Percentiles rank a stretch among this genome's conserved stretches.
Conservation (phyloP, 1,140 invertebrate species). For the Brachionus manjavacas region DNA sequence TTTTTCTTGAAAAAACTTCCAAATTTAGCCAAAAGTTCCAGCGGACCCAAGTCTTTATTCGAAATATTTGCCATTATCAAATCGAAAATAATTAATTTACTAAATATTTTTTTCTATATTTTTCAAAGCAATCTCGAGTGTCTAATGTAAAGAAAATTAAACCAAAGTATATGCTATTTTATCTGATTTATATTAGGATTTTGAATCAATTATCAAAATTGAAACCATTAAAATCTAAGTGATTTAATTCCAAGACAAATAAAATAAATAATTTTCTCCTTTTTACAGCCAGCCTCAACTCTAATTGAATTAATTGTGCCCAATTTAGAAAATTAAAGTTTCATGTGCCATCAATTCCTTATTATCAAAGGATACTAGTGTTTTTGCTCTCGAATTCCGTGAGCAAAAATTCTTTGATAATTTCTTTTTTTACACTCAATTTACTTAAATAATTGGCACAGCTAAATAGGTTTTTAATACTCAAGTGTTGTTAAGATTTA, state of each 20-base stretch:
- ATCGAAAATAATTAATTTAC: neutral
- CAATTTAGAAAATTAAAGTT: neutral
- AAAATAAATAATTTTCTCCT: neutral
- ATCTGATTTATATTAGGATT: constrained; percentile 9
- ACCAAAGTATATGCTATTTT: neutral
- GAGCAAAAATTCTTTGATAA: neutral
- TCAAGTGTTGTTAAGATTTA: neutral
- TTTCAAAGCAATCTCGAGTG: neutral
- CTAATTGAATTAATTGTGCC: neutral
- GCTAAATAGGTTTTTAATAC: neutral
- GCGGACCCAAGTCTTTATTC: neutral
- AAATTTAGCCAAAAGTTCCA: constrained; percentile 10
- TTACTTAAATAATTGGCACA: neutral
- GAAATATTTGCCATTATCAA: neutral
- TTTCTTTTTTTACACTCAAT: neutral
- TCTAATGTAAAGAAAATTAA: neutral
- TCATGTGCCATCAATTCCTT: neutral
- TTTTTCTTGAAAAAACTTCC: constrained; percentile 20
- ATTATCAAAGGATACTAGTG: neutral
- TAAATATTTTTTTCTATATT: neutral
- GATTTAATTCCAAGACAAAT: constrained; percentile 21
- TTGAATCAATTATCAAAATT: constrained; percentile 39
- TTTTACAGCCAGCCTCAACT: neutral
- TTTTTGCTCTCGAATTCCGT: neutral
- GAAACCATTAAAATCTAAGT: neutral